phyloP scores from a whole-genome alignment of 2,113 vertebrate genomes.

The Salvelinus namaycush region DNA sequence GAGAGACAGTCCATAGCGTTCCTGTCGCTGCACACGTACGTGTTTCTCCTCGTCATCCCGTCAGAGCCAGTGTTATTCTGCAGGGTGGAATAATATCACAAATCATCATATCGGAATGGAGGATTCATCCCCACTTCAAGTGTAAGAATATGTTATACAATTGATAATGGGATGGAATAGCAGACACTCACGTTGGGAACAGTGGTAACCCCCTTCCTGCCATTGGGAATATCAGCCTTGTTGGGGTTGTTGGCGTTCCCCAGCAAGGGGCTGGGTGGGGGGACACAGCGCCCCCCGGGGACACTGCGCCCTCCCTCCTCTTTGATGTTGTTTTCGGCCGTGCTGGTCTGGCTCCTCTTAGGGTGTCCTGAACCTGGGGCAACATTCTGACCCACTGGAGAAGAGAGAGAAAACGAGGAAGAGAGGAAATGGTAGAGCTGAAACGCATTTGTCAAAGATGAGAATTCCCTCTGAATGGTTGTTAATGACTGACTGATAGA shows the following conservation, averaged over 20 bases:
- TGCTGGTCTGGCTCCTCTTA: constrained; percentile 89
- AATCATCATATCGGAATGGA: neutral
- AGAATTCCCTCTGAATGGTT: neutral
- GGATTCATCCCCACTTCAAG: too few relatives aligned
- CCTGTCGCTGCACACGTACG: constrained; percentile 94
- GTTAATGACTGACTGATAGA: neutral
- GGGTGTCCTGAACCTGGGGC: constrained; percentile 84
- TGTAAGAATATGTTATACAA: too few relatives aligned
- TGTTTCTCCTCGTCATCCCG: constrained; percentile 95
- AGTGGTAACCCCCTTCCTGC: constrained; percentile 85
- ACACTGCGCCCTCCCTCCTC: constrained; percentile 78
- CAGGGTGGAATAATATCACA: constrained; percentile 11
- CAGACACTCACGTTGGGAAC: constrained; percentile 84
- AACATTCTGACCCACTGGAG: constrained; percentile 84
- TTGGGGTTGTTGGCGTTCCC: constrained; percentile 97
- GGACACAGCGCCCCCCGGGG: constrained; percentile 79
- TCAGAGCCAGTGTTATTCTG: constrained; percentile 88
- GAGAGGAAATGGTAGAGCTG: neutral
- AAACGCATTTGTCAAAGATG: neutral
- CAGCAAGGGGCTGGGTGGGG: constrained; percentile 90
- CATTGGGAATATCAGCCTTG: constrained; percentile 96
- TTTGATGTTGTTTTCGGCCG: constrained; percentile 83
- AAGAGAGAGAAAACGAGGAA: constrained; percentile 12
- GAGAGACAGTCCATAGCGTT: constrained; percentile 90
- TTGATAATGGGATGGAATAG: neutral